phyloP scores from a whole-genome alignment of 2,888 invertebrate species.

The Platycnemis pennipes region DNA sequence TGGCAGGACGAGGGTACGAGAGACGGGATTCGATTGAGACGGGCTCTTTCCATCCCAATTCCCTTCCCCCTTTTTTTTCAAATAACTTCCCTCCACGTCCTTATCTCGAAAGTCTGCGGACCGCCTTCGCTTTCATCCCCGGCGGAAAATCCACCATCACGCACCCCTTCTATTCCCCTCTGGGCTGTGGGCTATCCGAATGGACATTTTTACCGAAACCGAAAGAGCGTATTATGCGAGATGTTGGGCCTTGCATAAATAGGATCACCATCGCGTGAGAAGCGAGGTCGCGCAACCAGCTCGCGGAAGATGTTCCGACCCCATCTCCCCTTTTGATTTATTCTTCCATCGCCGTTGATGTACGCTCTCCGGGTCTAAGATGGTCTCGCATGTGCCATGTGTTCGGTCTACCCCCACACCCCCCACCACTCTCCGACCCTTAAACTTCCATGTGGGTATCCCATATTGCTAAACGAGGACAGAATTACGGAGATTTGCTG shows the following conservation, averaged over 20 bases:
- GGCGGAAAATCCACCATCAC: neutral
- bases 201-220: neutral
- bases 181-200: neutral
- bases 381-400: neutral
- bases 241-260: neutral
- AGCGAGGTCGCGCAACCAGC: neutral
- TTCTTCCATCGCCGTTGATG: neutral
- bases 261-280: neutral
- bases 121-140: neutral
- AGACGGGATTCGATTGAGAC: slow-evolving; percentile 7
- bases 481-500: neutral
- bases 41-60: neutral
- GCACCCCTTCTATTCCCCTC: neutral
- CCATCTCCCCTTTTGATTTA: neutral
- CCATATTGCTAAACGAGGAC: neutral
- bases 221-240: too few relatives aligned
- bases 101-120: neutral
- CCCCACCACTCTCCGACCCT: neutral
- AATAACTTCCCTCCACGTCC: neutral
- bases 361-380: neutral
- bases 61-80: neutral
- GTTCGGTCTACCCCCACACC: too few relatives aligned
- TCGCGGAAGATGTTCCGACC: neutral
- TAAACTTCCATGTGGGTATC: neutral
- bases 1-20: neutral